phyloP scores from a whole-genome alignment of 2,113 vertebrate species.

The Toxotes chatareus region DNA sequence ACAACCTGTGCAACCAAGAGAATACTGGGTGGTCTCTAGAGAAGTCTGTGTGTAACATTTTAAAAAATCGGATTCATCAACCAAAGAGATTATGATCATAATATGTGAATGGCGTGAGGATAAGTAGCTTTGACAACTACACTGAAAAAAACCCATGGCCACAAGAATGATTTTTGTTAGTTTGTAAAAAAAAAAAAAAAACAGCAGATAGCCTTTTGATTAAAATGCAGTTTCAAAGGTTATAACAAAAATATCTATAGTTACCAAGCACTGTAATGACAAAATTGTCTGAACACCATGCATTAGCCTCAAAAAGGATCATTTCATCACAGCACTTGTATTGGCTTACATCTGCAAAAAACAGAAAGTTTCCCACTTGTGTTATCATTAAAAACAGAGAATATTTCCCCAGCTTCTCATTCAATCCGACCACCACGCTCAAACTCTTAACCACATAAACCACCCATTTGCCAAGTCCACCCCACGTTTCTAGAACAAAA shows the following conservation, averaged over 20 bases:
- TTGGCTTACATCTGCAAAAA: conserved; percentile 50
- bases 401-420: conserved; percentile 74
- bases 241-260: neutral
- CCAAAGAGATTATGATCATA: neutral
- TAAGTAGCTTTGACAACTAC: neutral
- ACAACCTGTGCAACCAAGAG: neutral
- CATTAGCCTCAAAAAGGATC: neutral
- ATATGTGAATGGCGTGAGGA: neutral
- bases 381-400: conserved; percentile 78
- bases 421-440: conserved; percentile 72
- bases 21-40: conserved; percentile 28
- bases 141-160: neutral
- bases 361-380: conserved; percentile 56
- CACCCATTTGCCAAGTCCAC: conserved; percentile 65
- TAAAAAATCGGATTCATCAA: neutral
- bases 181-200: neutral
- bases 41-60: neutral
- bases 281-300: neutral
- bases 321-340: conserved; percentile 41
- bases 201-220: neutral
- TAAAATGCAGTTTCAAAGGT: neutral
- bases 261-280: neutral
- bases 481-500: conserved; percentile 78
- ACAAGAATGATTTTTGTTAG: neutral
- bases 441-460: conserved; percentile 76